Evolutionary conservation across 1,140 invertebrate species (phyloP).

Genomic region (Maniola jurtina): DNA sequence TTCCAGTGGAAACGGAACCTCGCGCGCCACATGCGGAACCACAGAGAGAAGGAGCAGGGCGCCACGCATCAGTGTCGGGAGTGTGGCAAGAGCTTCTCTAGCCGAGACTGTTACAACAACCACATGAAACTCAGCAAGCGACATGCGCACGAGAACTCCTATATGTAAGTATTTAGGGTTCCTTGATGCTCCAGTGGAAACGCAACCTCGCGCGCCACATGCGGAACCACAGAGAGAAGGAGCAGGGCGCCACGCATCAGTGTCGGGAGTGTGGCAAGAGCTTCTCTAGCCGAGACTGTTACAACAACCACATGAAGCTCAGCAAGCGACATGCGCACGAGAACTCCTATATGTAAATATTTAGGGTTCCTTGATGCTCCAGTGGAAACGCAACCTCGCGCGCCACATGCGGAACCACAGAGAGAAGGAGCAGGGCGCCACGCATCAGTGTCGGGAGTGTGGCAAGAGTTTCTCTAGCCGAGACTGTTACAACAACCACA

Average conservation of each 20-base stretch:
- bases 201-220: constrained; percentile 60
- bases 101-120: constrained; percentile 64
- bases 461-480: constrained; percentile 59
- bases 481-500: constrained; percentile 68
- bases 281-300: constrained; percentile 62
- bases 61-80: constrained; percentile 51
- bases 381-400: constrained; percentile 66
- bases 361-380: no score
- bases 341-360: constrained; percentile 48
- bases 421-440: constrained; percentile 47
- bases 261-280: constrained; percentile 60
- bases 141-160: constrained; percentile 49
- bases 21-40: constrained; percentile 54
- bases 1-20: constrained; percentile 72
- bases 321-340: constrained; percentile 60
- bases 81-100: constrained; percentile 61
- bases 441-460: constrained; percentile 57
- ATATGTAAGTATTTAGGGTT: constrained; percentile 48
- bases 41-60: constrained; percentile 51
- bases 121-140: constrained; percentile 65
- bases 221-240: constrained; percentile 54
- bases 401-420: constrained; percentile 56
- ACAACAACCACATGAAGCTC: constrained; percentile 64
- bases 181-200: constrained; percentile 71
- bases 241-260: constrained; percentile 47